phyloP scores from a whole-genome alignment of 1,140 invertebrate species.

The Cyclina sinensis region DNA sequence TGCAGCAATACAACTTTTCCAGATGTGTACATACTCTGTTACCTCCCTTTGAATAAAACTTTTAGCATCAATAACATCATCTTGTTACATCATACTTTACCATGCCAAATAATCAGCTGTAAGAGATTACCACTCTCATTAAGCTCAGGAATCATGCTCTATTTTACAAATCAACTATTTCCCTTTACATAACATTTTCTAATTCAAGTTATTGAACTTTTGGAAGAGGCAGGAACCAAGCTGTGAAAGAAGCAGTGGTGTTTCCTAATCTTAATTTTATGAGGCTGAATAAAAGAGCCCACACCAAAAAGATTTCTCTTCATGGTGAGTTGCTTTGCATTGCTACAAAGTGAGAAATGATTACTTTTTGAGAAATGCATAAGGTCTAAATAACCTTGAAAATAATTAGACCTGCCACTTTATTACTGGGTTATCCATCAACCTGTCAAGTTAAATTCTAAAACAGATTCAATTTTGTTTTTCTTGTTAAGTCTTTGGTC shows the following conservation, averaged over 20 bases:
- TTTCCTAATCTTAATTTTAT: conserved; percentile 13
- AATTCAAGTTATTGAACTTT: not conserved
- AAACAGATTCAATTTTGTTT: conserved; percentile 51
- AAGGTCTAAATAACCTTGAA: conserved; percentile 29
- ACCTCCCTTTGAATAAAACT: not conserved
- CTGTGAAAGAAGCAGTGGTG: not conserved
- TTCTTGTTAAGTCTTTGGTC: conserved; percentile 34
- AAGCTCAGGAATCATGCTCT: not conserved
- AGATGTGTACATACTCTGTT: not conserved
- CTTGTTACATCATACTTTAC: not conserved
- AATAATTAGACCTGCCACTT: not conserved
- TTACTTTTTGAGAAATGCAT: not conserved
- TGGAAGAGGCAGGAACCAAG: not conserved
- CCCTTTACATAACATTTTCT: conserved; percentile 13
- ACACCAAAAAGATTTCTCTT: not conserved
- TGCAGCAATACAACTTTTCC: not conserved
- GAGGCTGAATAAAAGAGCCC: not conserved
- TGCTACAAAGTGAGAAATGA: not conserved
- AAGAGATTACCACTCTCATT: not conserved
- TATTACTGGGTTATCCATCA: conserved; percentile 8
- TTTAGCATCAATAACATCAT: not conserved
- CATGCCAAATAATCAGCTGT: not conserved
- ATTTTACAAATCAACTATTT: not conserved
- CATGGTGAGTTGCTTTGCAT: not conserved
- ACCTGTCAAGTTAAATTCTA: conserved; percentile 25